Conservation (phyloP, 2,797 vertebrate species). For the Chaenodraco wilsoni region DNA sequence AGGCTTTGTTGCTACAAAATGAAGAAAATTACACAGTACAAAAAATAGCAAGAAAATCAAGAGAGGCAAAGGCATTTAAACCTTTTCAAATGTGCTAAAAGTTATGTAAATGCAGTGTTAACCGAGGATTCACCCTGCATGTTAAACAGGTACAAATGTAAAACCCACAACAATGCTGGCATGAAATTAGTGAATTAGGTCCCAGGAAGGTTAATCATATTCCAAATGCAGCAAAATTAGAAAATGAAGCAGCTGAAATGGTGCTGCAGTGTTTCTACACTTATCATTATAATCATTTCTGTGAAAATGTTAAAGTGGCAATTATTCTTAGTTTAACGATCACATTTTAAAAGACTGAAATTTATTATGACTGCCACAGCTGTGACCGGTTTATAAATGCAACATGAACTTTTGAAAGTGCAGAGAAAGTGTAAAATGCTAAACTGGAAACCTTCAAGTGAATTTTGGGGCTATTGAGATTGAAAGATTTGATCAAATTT, state of each 20-base stretch:
- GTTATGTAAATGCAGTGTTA: slow-evolving; percentile 25
- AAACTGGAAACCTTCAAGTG: neutral
- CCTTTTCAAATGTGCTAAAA: slow-evolving; percentile 22
- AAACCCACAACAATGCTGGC: slow-evolving; percentile 23
- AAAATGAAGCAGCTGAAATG: slow-evolving; percentile 21
- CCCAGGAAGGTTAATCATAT: slow-evolving; percentile 41
- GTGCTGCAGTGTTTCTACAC: neutral
- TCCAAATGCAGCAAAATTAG: slow-evolving; percentile 26
- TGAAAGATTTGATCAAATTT: slow-evolving; percentile 12
- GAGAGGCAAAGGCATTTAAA: neutral
- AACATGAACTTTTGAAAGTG: neutral
- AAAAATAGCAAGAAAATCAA: slow-evolving; percentile 13
- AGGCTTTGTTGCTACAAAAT: neutral
- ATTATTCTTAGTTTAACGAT: slow-evolving; percentile 30
- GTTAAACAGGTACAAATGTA: slow-evolving; percentile 31
- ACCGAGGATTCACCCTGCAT: slow-evolving; percentile 13
- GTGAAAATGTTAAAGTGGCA: slow-evolving; percentile 9
- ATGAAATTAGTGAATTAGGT: slow-evolving; percentile 34
- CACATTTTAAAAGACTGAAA: slow-evolving; percentile 12
- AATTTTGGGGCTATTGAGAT: neutral
- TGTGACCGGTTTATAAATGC: slow-evolving; percentile 2
- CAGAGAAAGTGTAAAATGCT: neutral
- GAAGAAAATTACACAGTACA: neutral
- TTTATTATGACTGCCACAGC: neutral
- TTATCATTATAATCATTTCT: neutral